phyloP scores from a whole-genome alignment of 2,113 vertebrate species.

The Pontoporia blainvillei region DNA sequence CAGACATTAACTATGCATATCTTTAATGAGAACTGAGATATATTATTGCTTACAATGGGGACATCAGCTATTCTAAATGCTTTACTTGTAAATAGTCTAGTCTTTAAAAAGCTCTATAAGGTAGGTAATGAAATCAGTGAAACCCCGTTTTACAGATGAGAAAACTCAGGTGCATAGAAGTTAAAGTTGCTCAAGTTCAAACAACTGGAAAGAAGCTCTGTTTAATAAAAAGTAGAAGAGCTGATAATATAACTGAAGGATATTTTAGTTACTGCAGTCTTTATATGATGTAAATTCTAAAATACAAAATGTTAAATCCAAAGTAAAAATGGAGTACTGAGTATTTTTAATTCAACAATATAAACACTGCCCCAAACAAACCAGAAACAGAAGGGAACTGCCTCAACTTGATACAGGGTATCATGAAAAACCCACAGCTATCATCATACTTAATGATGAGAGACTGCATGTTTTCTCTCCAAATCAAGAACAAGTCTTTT shows the following conservation, averaged over 20 bases:
- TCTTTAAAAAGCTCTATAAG: not conserved
- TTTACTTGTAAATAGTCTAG: not conserved
- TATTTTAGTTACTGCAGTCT: not conserved
- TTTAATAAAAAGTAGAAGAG: not conserved
- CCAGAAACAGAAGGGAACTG: not conserved
- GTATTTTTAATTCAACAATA: not conserved
- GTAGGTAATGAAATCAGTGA: not conserved
- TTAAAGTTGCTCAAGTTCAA: not conserved
- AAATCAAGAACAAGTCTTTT: not conserved
- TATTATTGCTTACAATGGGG: not conserved
- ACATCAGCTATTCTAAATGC: not conserved
- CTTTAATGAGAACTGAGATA: not conserved
- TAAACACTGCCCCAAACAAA: not conserved
- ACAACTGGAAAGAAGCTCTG: not conserved
- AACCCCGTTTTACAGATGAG: not conserved
- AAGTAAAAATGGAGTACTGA: not conserved
- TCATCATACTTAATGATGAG: not conserved
- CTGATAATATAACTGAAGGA: not conserved
- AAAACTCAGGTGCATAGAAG: not conserved
- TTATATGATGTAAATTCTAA: not conserved
- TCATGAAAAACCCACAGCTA: not conserved
- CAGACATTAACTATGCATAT: not conserved
- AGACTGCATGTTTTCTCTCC: not conserved
- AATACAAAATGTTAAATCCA: not conserved
- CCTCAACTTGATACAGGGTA: not conserved